Percentiles rank a stretch among this genome's conserved stretches.
phyloP scores from a whole-genome alignment of 2,797 vertebrate species.

The Sebastes minor region DNA sequence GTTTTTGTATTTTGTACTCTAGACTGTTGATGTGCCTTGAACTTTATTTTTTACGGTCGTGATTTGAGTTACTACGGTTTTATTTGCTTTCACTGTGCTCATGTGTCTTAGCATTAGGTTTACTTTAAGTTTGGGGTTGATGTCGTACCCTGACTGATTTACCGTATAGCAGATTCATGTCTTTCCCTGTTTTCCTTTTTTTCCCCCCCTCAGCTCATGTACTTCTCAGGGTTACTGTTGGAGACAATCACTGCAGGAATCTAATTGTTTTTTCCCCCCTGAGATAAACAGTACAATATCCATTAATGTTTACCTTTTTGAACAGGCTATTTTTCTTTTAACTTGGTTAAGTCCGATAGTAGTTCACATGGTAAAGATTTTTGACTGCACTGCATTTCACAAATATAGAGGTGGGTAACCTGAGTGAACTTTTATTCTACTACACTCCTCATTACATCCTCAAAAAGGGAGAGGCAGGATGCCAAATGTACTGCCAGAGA shows the following conservation, averaged over 20 bases:
- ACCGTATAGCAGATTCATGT: conserved; percentile 1
- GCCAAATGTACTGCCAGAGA: background rate
- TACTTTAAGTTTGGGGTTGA: conserved; percentile 6
- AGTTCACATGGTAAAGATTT: background rate
- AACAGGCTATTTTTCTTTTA: background rate
- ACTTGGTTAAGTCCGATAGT: background rate
- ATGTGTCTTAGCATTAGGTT: conserved; percentile 15
- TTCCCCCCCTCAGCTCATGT: background rate
- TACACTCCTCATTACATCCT: conserved; percentile 4
- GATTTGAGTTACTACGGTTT: conserved; percentile 21
- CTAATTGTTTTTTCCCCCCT: background rate
- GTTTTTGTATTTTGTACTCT: conserved; percentile 50
- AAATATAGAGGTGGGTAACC: background rate
- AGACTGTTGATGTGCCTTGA: conserved; percentile 55
- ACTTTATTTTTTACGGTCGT: conserved; percentile 36
- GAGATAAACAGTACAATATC: conserved; percentile 2
- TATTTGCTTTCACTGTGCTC: conserved; percentile 15
- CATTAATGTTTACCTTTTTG: background rate
- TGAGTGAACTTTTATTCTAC: background rate
- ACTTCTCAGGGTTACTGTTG: conserved; percentile 68
- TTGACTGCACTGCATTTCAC: background rate
- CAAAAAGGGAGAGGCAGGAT: conserved; percentile 33
- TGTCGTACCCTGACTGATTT: background rate
- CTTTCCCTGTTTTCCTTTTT: background rate
- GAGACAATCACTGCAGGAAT: conserved; percentile 56